Evolutionary conservation across 2,888 invertebrate species (phyloP).

Genomic region (Drosophila paucipuncta): DNA sequence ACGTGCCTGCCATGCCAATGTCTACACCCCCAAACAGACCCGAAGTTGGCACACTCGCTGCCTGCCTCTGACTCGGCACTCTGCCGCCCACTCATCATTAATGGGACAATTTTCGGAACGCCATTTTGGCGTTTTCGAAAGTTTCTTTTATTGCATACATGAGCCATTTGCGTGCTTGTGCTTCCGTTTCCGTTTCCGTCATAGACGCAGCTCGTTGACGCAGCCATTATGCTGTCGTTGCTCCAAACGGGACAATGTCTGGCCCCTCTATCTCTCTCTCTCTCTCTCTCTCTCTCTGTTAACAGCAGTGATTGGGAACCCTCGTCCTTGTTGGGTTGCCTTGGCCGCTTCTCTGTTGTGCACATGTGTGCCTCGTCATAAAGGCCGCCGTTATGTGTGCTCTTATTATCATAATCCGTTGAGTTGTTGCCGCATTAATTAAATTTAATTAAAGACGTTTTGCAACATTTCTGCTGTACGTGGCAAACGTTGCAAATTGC

Average conservation of each 20-base stretch:
- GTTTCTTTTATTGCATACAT: conserved; percentile 83
- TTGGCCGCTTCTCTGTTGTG: conserved; percentile 18
- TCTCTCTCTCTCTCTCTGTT: neutral
- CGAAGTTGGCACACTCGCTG: neutral
- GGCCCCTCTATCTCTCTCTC: conserved; percentile 16
- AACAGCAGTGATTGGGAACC: conserved; percentile 20
- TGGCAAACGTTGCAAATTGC: conserved; percentile 70
- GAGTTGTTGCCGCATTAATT: conserved; percentile 82
- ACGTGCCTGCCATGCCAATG: conserved; percentile 77
- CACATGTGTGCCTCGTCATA: conserved; percentile 74
- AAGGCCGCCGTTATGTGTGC: conserved; percentile 73
- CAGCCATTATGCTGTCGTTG: conserved; percentile 76
- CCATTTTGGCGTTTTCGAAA: conserved; percentile 80
- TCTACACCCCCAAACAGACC: conserved; percentile 13
- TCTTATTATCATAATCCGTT: conserved; percentile 83
- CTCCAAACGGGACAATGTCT: conserved; percentile 62
- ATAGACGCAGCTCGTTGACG: conserved; percentile 74
- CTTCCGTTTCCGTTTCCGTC: conserved; percentile 66
- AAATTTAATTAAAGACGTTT: conserved; percentile 84
- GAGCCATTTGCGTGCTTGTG: conserved; percentile 79
- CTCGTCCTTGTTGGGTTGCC: conserved; percentile 8
- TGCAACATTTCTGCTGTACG: conserved; percentile 74
- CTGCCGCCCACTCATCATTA: conserved; percentile 56
- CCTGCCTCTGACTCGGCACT: neutral
- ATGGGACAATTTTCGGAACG: conserved; percentile 77